phyloP scores from a whole-genome alignment of 2,113 vertebrate genomes.

The Notothenia rossii region DNA sequence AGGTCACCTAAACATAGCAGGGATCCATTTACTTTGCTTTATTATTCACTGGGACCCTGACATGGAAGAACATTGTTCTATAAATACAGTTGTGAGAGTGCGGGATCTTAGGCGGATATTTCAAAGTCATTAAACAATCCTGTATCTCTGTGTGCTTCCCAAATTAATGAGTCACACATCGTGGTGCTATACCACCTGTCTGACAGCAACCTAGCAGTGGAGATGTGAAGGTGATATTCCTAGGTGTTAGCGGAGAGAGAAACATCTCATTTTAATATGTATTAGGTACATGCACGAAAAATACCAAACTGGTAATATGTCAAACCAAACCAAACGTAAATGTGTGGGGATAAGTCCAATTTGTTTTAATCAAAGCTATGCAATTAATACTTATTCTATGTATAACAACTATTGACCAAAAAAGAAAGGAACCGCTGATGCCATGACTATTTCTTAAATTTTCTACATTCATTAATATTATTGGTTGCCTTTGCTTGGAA shows the following conservation, averaged over 20 bases:
- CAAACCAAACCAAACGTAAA: not conserved
- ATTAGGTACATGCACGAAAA: not conserved
- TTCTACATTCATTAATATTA: not conserved
- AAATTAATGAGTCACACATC: slow-evolving; percentile 26
- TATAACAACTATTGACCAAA: not conserved
- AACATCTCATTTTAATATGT: not conserved
- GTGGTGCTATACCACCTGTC: slow-evolving; percentile 5
- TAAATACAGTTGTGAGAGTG: slow-evolving; percentile 74
- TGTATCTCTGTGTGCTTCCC: slow-evolving; percentile 22
- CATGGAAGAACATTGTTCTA: slow-evolving; percentile 75
- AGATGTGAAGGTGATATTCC: slow-evolving; percentile 7
- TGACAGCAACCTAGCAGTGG: not conserved
- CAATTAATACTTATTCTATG: not conserved
- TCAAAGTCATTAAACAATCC: slow-evolving; percentile 56
- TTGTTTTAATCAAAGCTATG: not conserved
- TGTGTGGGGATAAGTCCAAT: not conserved
- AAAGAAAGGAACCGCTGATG: not conserved
- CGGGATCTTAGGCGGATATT: slow-evolving; percentile 32
- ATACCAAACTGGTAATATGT: not conserved
- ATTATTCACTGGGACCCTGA: slow-evolving; percentile 77
- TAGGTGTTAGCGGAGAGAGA: not conserved
- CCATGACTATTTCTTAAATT: not conserved
- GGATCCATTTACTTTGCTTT: slow-evolving; percentile 80
- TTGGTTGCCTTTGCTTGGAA: not conserved
- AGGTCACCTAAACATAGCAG: slow-evolving; percentile 74